A percentile compares a stretch with the other conserved stretches of the same genome.
Conservation (phyloP, 2,797 vertebrate species). For the Tiaroga cobitis region DNA sequence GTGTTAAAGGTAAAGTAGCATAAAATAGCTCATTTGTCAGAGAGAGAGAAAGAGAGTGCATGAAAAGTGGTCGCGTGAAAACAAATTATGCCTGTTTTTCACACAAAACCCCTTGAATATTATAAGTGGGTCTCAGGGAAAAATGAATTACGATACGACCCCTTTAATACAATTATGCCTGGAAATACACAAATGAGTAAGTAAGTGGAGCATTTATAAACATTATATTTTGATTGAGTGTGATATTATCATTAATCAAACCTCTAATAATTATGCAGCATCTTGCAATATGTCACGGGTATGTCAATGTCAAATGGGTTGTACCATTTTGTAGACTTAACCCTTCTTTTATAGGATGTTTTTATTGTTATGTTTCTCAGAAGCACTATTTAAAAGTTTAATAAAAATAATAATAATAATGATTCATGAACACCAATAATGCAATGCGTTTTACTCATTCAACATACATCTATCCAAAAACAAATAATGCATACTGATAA, state of each 20-base stretch:
- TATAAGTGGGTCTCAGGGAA: neutral
- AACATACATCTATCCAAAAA: neutral
- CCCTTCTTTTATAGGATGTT: neutral
- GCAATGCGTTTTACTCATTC: neutral
- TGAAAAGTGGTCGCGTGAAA: neutral
- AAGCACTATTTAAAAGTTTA: neutral
- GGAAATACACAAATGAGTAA: neutral
- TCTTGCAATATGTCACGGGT: neutral
- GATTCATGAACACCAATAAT: neutral
- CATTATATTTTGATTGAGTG: conserved; percentile 16
- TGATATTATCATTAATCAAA: conserved; percentile 16
- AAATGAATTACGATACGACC: neutral
- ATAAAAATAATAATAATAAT: neutral
- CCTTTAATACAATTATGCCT: neutral
- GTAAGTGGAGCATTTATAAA: conserved; percentile 18
- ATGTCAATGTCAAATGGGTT: neutral
- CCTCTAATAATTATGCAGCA: neutral
- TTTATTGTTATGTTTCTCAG: neutral
- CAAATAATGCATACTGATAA: neutral
- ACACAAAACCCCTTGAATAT: neutral
- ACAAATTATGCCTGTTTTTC: neutral
- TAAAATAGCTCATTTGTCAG: neutral
- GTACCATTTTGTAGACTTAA: neutral
- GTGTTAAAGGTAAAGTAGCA: neutral
- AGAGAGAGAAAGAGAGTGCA: neutral